phyloP scores from a whole-genome alignment of 1,140 invertebrate species.

The Reticulitermes speratus region DNA sequence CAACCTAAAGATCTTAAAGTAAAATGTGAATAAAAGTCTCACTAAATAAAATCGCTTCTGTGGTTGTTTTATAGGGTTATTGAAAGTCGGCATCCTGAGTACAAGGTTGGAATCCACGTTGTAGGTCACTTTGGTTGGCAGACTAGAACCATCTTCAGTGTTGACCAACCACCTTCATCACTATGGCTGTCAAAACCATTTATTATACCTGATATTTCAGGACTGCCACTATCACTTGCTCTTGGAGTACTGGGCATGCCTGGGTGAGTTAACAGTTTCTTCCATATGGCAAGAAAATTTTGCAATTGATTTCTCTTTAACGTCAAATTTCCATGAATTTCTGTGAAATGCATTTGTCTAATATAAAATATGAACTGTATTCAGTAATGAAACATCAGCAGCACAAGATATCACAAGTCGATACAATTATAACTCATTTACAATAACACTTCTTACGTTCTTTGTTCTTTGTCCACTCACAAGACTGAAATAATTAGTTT shows the following conservation, averaged over 20 bases:
- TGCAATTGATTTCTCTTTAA: too few relatives aligned
- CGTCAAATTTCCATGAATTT: too few relatives aligned
- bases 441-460: too few relatives aligned
- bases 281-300: background rate
- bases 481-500: too few relatives aligned
- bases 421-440: too few relatives aligned
- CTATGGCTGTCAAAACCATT: constrained; percentile 33
- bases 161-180: background rate
- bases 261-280: constrained; percentile 40
- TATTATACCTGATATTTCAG: constrained; percentile 44
- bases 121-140: constrained; percentile 56
- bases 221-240: constrained; percentile 44
- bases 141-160: constrained; percentile 50
- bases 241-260: constrained; percentile 49
- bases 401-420: too few relatives aligned
- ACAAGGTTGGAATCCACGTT: constrained; percentile 50
- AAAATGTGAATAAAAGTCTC: too few relatives aligned
- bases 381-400: too few relatives aligned
- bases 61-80: constrained; percentile 41
- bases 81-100: constrained; percentile 52
- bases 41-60: background rate
- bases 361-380: too few relatives aligned
- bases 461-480: too few relatives aligned
- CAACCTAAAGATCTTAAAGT: too few relatives aligned
- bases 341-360: too few relatives aligned